A percentile compares a stretch with the other conserved stretches of the same genome.
Conservation (phyloP, 1,140 invertebrate genomes). For the Cydia strobilella region DNA sequence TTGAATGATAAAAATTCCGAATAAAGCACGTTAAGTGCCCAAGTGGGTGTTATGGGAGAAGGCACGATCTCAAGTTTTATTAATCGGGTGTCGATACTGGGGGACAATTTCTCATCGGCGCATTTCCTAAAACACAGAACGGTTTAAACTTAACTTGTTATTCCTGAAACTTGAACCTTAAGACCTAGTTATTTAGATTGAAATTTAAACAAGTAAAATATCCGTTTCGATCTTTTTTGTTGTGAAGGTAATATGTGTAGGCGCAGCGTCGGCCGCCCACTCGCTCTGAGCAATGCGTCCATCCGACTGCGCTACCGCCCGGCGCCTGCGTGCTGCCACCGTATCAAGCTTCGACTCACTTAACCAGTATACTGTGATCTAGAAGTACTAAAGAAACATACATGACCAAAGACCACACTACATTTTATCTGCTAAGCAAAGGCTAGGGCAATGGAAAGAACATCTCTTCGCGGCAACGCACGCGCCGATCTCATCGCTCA, state of each 20-base stretch:
- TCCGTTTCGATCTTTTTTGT: too few relatives aligned
- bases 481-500: not conserved
- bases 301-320: conserved; percentile 19
- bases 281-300: conserved; percentile 1
- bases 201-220: too few relatives aligned
- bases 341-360: not conserved
- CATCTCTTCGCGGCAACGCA: not conserved
- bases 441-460: not conserved
- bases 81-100: conserved; percentile 25
- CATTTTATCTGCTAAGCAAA: not conserved
- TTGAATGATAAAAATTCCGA: conserved; percentile 22
- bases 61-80: conserved; percentile 35
- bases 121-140: not conserved
- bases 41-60: conserved; percentile 48
- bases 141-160: not conserved
- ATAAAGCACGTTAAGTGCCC: conserved; percentile 34
- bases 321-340: not conserved
- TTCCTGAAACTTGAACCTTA: not conserved
- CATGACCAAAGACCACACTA: not conserved
- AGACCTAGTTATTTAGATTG: not conserved
- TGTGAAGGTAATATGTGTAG: conserved; percentile 1
- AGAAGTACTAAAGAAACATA: not conserved
- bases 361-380: not conserved
- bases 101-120: conserved; percentile 47
- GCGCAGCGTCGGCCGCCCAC: conserved; percentile 1